Conservation (phyloP, 2,113 vertebrate genomes). For the Coreoperca whiteheadi region DNA sequence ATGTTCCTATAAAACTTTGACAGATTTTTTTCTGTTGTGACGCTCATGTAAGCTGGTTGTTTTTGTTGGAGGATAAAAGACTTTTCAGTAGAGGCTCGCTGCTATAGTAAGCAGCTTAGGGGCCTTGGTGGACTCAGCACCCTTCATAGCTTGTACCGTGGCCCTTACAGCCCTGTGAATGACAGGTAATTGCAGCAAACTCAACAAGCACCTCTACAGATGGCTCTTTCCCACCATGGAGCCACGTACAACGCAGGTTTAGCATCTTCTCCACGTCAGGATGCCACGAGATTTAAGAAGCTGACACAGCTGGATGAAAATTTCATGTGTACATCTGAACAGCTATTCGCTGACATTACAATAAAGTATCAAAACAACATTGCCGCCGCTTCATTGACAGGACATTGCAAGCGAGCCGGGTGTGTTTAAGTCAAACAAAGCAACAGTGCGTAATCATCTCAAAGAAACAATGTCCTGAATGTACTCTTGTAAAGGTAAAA, state of each 20-base stretch:
- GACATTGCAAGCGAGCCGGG: neutral
- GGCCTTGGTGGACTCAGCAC: conserved; percentile 36
- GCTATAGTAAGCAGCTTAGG: conserved; percentile 64
- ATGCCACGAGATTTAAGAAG: neutral
- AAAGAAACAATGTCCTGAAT: neutral
- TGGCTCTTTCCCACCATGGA: neutral
- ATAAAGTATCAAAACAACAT: neutral
- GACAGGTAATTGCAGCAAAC: conserved; percentile 20
- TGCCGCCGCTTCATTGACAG: neutral
- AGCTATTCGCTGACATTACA: neutral
- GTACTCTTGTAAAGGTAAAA: neutral
- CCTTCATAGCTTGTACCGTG: conserved; percentile 32
- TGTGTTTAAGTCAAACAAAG: neutral
- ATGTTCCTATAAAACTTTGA: neutral
- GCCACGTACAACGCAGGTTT: neutral
- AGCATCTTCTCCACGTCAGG: neutral
- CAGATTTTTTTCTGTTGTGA: neutral
- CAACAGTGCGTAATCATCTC: too few relatives aligned
- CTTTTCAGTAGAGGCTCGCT: conserved; percentile 24
- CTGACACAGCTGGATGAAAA: neutral
- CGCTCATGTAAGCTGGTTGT: conserved; percentile 13
- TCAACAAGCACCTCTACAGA: conserved; percentile 17
- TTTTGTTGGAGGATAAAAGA: conserved; percentile 38
- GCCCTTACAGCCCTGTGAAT: conserved; percentile 7
- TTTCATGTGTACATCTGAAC: neutral